Base-by-base conservation (phyloP, 2,113 vertebrate genomes). In the Podilymbus podiceps region DNA sequence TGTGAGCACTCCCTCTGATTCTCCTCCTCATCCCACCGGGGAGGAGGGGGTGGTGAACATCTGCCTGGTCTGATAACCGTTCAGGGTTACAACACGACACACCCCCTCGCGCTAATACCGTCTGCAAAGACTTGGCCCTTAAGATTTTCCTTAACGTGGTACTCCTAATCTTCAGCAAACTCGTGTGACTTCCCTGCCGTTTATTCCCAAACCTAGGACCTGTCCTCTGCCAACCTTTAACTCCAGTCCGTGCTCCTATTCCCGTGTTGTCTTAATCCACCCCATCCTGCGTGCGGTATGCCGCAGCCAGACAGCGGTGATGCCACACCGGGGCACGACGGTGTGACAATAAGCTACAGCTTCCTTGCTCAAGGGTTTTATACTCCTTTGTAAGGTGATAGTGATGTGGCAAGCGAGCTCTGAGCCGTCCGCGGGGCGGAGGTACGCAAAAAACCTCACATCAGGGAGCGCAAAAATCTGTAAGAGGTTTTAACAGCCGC, bases 301-400 rank as follows among this genome's bases (percentile, higher is more conserved):
- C 5, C 4, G 18, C 17, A 31, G 0, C 25, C 47, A 12, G 33
- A 7, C 27, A n/a, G 23, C 0, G 20, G 20, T 9, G 11, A 14
- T 0, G 63, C 35, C 14, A 20, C 15, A 24, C 30, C 8, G 5
- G 13, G 17, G 14, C 38, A 4, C 4, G 2, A 3, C 6, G 3
- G 4, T 4, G 18, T 5, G 66, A 27, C 59, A 12, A 15, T 0
- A 14, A 18, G 27, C 22, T 11, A 1, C 67, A 8, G 15, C 55
- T 6, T 12, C 52, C 19, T 6, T 23, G 20, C 35, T 6, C 44
- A 11, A 14, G 44, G 58, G 31, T 19, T n/a, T 60, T 1, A 2
- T 2, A 2, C 24, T 3, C 18, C n/a, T 3, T 0, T 2, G 31
- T 3, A 31, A 14, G 0, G 31, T 0, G 56, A 31, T 9, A 68